These are phyloP conservation scores for Caerostris darwini DNA, from an alignment of 1,140 invertebrate species.

Conservation along the genomic window DNA sequence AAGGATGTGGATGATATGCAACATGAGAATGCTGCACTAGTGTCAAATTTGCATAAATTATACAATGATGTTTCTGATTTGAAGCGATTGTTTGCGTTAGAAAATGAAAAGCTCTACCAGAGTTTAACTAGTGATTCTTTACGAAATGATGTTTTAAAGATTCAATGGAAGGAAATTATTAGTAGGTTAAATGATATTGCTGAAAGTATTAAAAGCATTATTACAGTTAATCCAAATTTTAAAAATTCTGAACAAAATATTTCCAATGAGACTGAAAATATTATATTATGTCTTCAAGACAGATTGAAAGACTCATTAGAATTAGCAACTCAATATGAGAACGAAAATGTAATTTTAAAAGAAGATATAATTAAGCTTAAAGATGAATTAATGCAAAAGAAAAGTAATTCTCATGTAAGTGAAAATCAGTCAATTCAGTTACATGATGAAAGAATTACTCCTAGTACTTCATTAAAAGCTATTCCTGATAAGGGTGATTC, in stretches of 20 bases:
- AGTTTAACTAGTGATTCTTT: background rate
- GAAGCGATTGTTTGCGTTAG: conserved; percentile 42
- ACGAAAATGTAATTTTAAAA: conserved; percentile 49
- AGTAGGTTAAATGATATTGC: conserved; percentile 40
- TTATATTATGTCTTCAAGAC: conserved; percentile 52
- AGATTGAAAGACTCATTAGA: conserved; percentile 47
- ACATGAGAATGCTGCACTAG: background rate
- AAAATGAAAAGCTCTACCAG: conserved; percentile 59
- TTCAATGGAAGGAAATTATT: conserved; percentile 59
- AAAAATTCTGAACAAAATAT: background rate
- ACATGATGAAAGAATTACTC: background rate
- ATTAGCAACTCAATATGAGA: conserved; percentile 55
- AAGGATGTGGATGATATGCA: background rate
- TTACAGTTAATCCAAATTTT: background rate
- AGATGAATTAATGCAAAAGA: background rate
- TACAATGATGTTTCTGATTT: conserved; percentile 64
- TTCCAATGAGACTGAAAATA: conserved; percentile 17
- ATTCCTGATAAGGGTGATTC: background rate
- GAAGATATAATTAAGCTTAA: conserved; percentile 30
- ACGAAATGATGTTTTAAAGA: conserved; percentile 20
- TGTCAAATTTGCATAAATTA: conserved; percentile 28
- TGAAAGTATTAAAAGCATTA: conserved; percentile 35
- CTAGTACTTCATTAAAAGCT: background rate
- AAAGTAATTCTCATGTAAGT: background rate
- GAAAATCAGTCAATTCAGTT: background rate